Evolutionary conservation across 2,797 vertebrate genomes (phyloP), one percentile per base, ranked within the genome.

Genomic region (Squalus acanthias): DNA sequence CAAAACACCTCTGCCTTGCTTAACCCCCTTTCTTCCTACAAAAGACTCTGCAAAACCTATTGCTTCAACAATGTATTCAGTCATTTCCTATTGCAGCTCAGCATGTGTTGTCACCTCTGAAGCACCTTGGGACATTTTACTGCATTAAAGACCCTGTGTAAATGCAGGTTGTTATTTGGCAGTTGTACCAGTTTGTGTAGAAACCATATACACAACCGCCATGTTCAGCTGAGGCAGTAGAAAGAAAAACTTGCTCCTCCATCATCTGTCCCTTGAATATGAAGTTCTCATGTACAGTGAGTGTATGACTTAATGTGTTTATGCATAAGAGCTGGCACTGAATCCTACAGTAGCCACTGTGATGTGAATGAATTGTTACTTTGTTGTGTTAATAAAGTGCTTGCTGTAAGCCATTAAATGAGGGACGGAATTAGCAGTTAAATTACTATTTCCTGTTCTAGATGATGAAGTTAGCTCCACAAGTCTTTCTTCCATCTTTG

Each of bases 401-500:
- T 57, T 57, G 53, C 5, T 57, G 33, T 22, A 50, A 50, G 3
- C 2, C 20, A 9, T 69, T 24, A 69, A 69, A 46, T 9, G 22
- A 91, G 65, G 91, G 50, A 95, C 57, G 70, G 94, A 12, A 33
- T 29, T 65, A 60, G 29, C 13, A 29, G 13, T 63, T 76, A 33
- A 76, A 33, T 95, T 57, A 72, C 26, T 95, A 22, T 69, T 20
- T 70, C 26, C 46, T 95, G n/a, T 96, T 93, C 50, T 96, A 98
- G 99, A 98, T 96, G 98, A 98, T 0, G 98, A 99, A 67, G 24
- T 97, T 2, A 97, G 97, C 60, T 95, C 70, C 15, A 98, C 97
- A 70, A 97, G 89, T 97, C 97, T 97, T 96, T 97, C 97, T 3
- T 97, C 98, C 1, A 96, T 97, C 96, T 98, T 99, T 97, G 99